phyloP scores from a whole-genome alignment of 2,888 invertebrate species.

The Meloe dianella region DNA sequence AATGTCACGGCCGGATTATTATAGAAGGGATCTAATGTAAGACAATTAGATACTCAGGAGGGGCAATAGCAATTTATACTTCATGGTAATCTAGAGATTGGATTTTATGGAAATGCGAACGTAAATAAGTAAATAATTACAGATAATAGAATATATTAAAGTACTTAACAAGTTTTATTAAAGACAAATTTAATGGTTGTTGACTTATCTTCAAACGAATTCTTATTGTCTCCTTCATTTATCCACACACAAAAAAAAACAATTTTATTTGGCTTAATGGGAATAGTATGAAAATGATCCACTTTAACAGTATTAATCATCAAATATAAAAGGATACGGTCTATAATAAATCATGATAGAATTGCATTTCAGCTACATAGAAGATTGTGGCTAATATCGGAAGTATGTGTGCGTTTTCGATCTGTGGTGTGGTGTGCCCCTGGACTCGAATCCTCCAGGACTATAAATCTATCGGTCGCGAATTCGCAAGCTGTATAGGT shows the following conservation, averaged over 20 bases:
- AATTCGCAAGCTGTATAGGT: conserved; percentile 42
- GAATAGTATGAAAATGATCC: neutral
- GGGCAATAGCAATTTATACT: conserved; percentile 33
- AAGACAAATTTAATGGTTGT: neutral
- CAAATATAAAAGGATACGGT: neutral
- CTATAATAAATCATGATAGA: conserved; percentile 19
- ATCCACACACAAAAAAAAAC: too few species aligned
- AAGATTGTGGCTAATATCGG: conserved; percentile 4
- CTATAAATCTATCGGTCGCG: conserved; percentile 51
- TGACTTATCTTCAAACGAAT: neutral
- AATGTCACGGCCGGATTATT: conserved; percentile 40
- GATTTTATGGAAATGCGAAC: conserved; percentile 36
- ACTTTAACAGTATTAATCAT: conserved; percentile 5
- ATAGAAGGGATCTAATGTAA: conserved; percentile 34
- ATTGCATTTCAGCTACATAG: conserved; percentile 15
- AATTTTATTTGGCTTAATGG: too few species aligned
- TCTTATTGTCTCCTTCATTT: neutral
- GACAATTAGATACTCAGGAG: conserved; percentile 33
- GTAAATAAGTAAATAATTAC: conserved; percentile 34
- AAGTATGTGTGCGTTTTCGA: neutral
- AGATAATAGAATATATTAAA: conserved; percentile 30
- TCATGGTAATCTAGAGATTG: conserved; percentile 33
- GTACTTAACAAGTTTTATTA: conserved; percentile 19
- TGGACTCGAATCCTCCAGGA: conserved; percentile 44
- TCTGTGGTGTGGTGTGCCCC: conserved; percentile 4